These are phyloP conservation scores for Phaetusa simplex DNA, from an alignment of 2,113 vertebrate species.

Conservation along the genomic window DNA sequence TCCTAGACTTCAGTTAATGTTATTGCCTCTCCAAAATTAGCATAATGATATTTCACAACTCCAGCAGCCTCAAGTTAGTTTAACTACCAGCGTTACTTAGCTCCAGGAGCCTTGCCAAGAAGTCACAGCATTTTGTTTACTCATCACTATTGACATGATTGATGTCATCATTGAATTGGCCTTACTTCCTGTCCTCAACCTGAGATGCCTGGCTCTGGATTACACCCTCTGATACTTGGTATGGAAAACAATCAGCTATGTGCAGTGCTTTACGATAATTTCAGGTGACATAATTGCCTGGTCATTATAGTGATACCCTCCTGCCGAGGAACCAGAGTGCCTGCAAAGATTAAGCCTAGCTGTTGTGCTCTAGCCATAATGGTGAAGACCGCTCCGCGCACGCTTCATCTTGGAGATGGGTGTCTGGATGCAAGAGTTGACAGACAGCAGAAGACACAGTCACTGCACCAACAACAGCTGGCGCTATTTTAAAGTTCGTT, in stretches of 20 bases:
- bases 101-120: background rate
- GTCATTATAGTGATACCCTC: background rate
- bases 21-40: background rate
- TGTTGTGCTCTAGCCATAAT: background rate
- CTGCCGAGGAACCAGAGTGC: background rate
- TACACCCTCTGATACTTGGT: background rate
- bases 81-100: background rate
- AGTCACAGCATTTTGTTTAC: background rate
- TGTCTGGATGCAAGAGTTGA: background rate
- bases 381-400: background rate
- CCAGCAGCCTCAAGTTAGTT: background rate
- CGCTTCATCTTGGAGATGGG: rapidly evolving
- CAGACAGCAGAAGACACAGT: background rate
- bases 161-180: background rate
- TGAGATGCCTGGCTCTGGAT: background rate
- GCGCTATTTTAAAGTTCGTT: background rate
- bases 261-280: background rate
- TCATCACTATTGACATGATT: background rate
- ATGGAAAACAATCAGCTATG: background rate
- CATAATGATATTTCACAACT: background rate
- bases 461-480: background rate
- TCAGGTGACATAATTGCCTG: background rate
- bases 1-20: background rate
- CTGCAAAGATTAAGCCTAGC: background rate
- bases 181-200: background rate